Conservation (phyloP, 2,888 invertebrate species). For the Troides oblongomaculatus region DNA sequence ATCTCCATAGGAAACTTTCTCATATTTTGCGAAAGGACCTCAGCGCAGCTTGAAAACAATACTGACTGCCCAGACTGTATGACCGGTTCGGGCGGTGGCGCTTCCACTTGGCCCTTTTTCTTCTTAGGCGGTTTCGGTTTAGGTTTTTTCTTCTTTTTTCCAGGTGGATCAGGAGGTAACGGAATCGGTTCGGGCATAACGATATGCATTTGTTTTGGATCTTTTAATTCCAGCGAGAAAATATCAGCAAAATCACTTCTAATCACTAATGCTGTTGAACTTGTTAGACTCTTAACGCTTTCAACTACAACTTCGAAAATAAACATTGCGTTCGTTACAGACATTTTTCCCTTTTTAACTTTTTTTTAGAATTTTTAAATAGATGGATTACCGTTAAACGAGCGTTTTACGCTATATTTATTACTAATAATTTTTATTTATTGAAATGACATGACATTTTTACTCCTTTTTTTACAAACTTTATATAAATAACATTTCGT, state of each 20-base stretch:
- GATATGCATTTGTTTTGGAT: slow-evolving; percentile 71
- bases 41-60: slow-evolving; percentile 64
- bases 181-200: slow-evolving; percentile 70
- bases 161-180: slow-evolving; percentile 60
- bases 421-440: slow-evolving; percentile 14
- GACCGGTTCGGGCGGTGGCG: slow-evolving; percentile 61
- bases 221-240: slow-evolving; percentile 69
- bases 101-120: slow-evolving; percentile 52
- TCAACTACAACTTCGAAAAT: slow-evolving; percentile 71
- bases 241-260: slow-evolving; percentile 68
- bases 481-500: background rate
- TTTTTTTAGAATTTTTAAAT: slow-evolving; percentile 20
- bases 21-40: slow-evolving; percentile 65
- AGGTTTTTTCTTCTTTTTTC: slow-evolving; percentile 53
- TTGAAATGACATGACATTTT: slow-evolving; percentile 38
- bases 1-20: slow-evolving; percentile 58
- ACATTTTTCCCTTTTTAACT: slow-evolving; percentile 48
- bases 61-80: slow-evolving; percentile 73
- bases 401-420: slow-evolving; percentile 8
- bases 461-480: background rate
- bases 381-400: slow-evolving; percentile 1
- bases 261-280: slow-evolving; percentile 54
- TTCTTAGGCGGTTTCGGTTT: slow-evolving; percentile 49
- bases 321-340: slow-evolving; percentile 65
- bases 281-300: slow-evolving; percentile 58